Percentiles rank a stretch among this genome's conserved stretches.
These are phyloP conservation scores for Empidonax traillii DNA, from an alignment of 2,113 vertebrate species.

Conservation along the genomic window DNA sequence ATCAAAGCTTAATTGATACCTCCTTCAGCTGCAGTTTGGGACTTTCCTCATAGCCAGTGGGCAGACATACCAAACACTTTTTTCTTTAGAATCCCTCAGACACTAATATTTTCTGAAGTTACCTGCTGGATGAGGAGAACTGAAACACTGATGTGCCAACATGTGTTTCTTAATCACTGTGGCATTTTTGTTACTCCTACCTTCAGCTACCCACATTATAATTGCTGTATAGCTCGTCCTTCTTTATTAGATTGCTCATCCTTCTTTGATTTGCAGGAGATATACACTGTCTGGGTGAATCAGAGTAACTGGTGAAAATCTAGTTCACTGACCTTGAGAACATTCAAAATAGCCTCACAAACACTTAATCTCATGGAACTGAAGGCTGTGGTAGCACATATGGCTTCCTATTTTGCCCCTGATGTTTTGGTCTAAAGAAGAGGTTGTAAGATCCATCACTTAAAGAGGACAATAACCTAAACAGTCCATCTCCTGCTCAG, in stretches of 20 bases:
- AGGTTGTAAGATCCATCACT: background rate
- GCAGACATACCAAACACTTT: background rate
- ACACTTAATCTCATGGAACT: background rate
- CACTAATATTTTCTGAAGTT: background rate
- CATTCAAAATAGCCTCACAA: background rate
- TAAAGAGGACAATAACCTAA: background rate
- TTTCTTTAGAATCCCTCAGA: background rate
- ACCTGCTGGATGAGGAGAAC: background rate
- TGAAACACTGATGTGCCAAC: background rate
- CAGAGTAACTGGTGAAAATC: background rate
- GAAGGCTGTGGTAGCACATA: background rate
- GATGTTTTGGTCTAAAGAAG: background rate
- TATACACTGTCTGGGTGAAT: background rate
- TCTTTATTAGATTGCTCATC: background rate
- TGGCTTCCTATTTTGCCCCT: background rate
- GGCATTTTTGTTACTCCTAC: background rate
- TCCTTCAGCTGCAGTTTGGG: background rate
- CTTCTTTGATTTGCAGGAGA: background rate
- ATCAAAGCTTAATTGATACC: background rate
- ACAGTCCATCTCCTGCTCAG: background rate
- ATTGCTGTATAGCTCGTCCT: background rate
- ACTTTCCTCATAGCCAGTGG: background rate
- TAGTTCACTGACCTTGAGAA: background rate
- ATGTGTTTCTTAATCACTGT: background rate
- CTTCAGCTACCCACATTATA: background rate